These are phyloP conservation scores for Chelonia mydas DNA, from an alignment of 2,797 vertebrate genomes.

Conservation along the genomic window DNA sequence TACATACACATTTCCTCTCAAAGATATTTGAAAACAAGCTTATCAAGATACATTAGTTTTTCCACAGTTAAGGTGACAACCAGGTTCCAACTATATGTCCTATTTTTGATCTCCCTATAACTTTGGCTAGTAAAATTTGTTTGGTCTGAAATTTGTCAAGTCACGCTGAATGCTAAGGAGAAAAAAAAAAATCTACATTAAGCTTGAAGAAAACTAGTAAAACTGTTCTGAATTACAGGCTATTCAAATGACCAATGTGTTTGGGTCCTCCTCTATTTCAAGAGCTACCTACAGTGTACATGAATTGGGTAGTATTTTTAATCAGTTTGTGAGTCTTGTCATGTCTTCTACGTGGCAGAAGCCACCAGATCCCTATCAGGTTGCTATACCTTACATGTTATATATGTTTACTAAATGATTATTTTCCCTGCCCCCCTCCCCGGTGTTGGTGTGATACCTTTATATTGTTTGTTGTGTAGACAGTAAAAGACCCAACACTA, in stretches of 20 bases:
- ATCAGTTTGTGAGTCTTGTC: background rate
- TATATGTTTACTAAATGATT: background rate
- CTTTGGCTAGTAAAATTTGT: background rate
- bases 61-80: background rate
- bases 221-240: background rate
- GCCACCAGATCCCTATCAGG: background rate
- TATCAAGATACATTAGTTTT: background rate
- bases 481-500: fast-evolving
- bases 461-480: background rate
- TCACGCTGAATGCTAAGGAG: background rate
- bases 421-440: background rate
- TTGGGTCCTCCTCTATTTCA: too few relatives aligned
- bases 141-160: background rate
- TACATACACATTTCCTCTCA: background rate
- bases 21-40: background rate
- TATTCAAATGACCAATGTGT: background rate
- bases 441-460: background rate
- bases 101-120: background rate
- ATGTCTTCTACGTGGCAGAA: background rate
- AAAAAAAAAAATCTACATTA: background rate
- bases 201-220: background rate
- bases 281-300: background rate
- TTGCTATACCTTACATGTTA: background rate
- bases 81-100: background rate
- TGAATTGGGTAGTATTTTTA: background rate